Conservation (phyloP, 2,888 invertebrate genomes). For the Philereme vetulata region DNA sequence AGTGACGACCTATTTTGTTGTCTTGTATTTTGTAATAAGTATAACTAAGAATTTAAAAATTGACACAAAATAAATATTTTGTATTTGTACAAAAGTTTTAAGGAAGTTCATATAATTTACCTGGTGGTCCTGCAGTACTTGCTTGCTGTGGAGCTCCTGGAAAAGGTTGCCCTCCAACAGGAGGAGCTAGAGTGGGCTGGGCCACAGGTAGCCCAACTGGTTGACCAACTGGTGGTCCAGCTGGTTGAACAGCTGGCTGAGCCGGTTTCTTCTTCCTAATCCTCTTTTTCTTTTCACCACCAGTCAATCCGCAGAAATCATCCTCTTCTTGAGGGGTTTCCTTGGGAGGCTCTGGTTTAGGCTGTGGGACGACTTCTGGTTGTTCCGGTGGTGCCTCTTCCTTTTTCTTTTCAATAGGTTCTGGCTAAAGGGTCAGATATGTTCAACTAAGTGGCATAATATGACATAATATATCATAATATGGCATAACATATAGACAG, state of each 20-base stretch:
- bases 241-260: slow-evolving; percentile 11
- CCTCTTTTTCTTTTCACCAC: slow-evolving; percentile 33
- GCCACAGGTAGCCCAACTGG: neutral
- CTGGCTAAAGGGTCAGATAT: neutral
- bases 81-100: too few relatives aligned
- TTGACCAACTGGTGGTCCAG: neutral
- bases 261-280: slow-evolving; percentile 35
- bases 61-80: too few relatives aligned
- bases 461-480: too few relatives aligned
- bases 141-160: neutral
- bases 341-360: slow-evolving; percentile 15
- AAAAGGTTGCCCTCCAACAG: neutral
- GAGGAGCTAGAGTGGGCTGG: neutral
- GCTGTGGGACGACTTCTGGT: neutral
- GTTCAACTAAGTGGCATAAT: too few relatives aligned
- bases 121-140: too few relatives aligned
- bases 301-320: slow-evolving; percentile 35
- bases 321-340: slow-evolving; percentile 28
- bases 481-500: too few relatives aligned
- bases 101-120: too few relatives aligned
- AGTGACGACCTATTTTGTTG: too few relatives aligned
- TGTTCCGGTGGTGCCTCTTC: slow-evolving; percentile 7
- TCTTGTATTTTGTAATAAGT: too few relatives aligned
- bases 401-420: slow-evolving; percentile 14
- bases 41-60: too few relatives aligned